These are phyloP conservation scores for Acleris sparsana DNA, from an alignment of 2,888 invertebrate species.

Conservation along the genomic window DNA sequence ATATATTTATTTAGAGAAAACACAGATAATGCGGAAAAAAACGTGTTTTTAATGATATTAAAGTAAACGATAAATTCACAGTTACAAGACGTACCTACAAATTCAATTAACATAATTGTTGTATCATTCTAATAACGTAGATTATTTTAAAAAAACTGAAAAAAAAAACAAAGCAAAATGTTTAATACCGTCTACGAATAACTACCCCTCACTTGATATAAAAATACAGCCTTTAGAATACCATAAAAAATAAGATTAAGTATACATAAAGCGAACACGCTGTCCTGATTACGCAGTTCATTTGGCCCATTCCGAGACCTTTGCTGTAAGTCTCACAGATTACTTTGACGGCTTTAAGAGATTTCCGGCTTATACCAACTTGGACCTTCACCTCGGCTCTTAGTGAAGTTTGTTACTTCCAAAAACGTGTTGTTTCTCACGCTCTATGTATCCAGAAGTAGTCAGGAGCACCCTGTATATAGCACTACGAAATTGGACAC, in stretches of 20 bases:
- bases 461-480: constrained; percentile 2
- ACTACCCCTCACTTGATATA: neutral
- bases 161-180: no score
- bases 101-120: no score
- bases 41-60: no score
- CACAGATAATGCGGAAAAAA: no score
- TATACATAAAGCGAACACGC: constrained; percentile 23
- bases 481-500: constrained; percentile 11
- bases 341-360: constrained; percentile 59
- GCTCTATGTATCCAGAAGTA: constrained; percentile 25
- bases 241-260: constrained; percentile 23
- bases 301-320: constrained; percentile 37
- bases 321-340: constrained; percentile 53
- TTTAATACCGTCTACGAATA: no score
- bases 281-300: constrained; percentile 28
- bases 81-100: no score
- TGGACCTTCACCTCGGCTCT: constrained; percentile 50
- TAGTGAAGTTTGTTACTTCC: constrained; percentile 54
- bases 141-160: no score
- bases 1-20: no score
- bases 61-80: no score
- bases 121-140: no score
- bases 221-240: constrained; percentile 1
- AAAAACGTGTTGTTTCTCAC: constrained; percentile 39
- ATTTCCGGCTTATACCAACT: constrained; percentile 63